phyloP scores from a whole-genome alignment of 2,113 vertebrate species.

The Crotophaga sulcirostris region DNA sequence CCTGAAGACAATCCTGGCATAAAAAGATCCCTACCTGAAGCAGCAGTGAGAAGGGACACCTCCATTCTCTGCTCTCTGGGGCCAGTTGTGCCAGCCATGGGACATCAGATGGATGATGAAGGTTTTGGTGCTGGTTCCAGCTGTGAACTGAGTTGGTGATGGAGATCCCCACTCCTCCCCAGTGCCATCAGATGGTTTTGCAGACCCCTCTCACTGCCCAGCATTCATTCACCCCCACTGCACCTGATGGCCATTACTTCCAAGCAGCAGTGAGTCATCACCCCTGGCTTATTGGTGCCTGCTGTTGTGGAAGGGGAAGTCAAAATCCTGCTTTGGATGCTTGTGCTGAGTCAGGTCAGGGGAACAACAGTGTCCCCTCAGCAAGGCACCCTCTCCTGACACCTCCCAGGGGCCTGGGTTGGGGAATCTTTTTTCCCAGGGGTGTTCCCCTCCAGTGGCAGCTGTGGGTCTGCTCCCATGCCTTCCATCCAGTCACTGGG shows the following conservation, averaged over 20 bases:
- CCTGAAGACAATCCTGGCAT: background rate
- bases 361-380: fast-evolving
- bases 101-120: background rate
- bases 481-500: background rate
- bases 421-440: background rate
- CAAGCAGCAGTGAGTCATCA: background rate
- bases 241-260: background rate
- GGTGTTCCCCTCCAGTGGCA: fast-evolving
- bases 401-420: background rate
- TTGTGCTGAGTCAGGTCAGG: background rate
- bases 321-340: background rate
- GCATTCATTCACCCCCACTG: fast-evolving
- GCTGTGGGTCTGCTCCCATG: background rate
- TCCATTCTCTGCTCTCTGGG: fast-evolving
- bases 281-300: background rate
- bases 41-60: background rate
- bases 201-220: background rate
- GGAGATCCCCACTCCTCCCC: background rate
- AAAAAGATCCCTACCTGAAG: background rate
- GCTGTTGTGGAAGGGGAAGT: background rate
- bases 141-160: fast-evolving
- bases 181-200: fast-evolving
- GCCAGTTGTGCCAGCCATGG: fast-evolving
- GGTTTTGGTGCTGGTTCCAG: background rate
- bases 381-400: background rate